phyloP scores from a whole-genome alignment of 1,140 invertebrate genomes.

The Conus ventricosus region DNA sequence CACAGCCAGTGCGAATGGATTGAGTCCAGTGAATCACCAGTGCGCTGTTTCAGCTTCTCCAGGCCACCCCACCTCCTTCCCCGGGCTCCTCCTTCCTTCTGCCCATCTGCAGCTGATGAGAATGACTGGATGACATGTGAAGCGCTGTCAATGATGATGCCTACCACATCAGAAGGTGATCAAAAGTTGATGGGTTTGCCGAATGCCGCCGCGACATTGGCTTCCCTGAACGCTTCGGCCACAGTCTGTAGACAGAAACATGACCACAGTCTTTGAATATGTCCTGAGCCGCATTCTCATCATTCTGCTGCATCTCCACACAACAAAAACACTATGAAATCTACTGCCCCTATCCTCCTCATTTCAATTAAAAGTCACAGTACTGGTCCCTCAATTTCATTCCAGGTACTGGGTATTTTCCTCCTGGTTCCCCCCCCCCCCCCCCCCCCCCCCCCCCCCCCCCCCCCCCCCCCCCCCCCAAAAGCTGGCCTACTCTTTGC shows the following conservation, averaged over 20 bases:
- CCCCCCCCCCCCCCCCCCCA: too few relatives aligned
- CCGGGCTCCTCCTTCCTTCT: background rate
- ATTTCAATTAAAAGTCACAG: too few relatives aligned
- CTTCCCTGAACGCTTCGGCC: conserved; percentile 97
- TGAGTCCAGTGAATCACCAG: background rate
- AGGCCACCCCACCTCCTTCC: too few relatives aligned
- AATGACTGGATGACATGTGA: background rate
- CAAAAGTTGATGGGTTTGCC: conserved; percentile 98
- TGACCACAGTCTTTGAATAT: background rate
- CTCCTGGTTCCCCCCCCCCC: too few relatives aligned
- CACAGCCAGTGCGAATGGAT: background rate
- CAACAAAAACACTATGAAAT: too few relatives aligned
- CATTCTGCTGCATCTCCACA: too few relatives aligned
- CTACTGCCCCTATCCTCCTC: too few relatives aligned
- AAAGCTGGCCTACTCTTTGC: too few relatives aligned
- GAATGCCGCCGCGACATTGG: conserved; percentile 94
- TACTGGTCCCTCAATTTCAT: too few relatives aligned
- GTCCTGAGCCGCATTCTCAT: too few relatives aligned
- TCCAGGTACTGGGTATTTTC: too few relatives aligned
- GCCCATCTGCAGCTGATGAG: background rate
- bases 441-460: too few relatives aligned
- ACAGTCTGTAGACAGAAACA: conserved; percentile 86
- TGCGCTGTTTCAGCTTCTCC: background rate
- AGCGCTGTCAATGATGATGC: background rate
- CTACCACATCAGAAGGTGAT: conserved; percentile 1